Evolutionary conservation across 2,888 invertebrate species (phyloP), one percentile per base, ranked within the genome.

Genomic region (Dilophus febrilis): DNA sequence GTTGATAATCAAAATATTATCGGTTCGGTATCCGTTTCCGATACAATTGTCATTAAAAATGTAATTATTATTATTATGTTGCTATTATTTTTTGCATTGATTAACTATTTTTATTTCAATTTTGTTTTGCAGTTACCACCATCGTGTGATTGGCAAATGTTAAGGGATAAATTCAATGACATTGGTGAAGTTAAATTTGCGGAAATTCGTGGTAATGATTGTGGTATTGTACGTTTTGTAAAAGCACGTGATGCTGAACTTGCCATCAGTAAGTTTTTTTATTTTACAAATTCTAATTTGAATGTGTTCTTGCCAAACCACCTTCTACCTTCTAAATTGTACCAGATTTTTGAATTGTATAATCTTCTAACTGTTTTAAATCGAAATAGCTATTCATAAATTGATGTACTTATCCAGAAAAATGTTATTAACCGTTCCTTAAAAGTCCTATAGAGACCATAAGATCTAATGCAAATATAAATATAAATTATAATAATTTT

Each of bases 151-250:
- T 94, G 91, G 88, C 90, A 94, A 62, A 76, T 85, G 59, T 70
- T 97, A 45, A 77, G 85, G 31, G 91, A 91, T 56, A 88, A 90
- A 61, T 91, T 94, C 64, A 77, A 81, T 50, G 86, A 88, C 53
- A 82, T 85, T 46, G 95, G 94, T 4, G 92, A 94, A 48, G 86
- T 97, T 0, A 86, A 88, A 58, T 90, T 82, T 58, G 88, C 91
- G 10, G 94, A 95, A 63, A 90, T 94, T 67, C 79, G 87, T 39
- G 83, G 83, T 3, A 75, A 80, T 32, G 92, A 91, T 50, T 76
- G 82, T 44, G 91, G 92, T 40, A 74, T 91, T 42, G 84, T 95
- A 18, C 74, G 88, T 42, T 95, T 91, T 66, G 74, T 76, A 40
- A 77, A 77, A 46, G 84, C 87, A 48, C 82, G 86, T 68, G 90